Conservation (phyloP, 2,113 vertebrate genomes). For the Ceyx cyanopectus region DNA sequence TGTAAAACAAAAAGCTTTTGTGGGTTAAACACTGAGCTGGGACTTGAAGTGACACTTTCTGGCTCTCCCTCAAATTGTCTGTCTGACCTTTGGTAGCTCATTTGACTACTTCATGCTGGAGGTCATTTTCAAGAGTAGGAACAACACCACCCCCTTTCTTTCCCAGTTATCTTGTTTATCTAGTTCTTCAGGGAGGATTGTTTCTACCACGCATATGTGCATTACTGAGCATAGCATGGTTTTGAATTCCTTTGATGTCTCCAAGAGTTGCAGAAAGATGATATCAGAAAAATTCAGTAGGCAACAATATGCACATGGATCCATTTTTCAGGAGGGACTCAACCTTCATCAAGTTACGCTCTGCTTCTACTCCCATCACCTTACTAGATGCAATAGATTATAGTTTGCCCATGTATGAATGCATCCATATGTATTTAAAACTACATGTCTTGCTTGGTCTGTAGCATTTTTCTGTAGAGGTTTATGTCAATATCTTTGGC, state of each 20-base stretch:
- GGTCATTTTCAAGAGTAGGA: not conserved
- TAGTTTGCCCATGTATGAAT: not conserved
- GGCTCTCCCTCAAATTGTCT: not conserved
- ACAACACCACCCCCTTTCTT: conserved; percentile 3
- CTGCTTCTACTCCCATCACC: not conserved
- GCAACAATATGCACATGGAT: not conserved
- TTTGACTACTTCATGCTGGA: not conserved
- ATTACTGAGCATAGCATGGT: not conserved
- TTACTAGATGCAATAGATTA: conserved; percentile 36
- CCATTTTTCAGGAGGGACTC: not conserved
- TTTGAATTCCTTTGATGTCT: not conserved
- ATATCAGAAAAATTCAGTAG: not conserved
- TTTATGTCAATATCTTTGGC: conserved; percentile 44
- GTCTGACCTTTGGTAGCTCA: not conserved
- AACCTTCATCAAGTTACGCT: not conserved
- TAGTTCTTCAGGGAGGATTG: conserved; percentile 11
- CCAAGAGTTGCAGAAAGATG: not conserved
- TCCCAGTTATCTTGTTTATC: not conserved
- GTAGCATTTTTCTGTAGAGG: conserved; percentile 19
- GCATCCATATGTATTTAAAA: conserved; percentile 30
- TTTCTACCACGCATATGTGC: not conserved
- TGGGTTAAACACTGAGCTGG: not conserved
- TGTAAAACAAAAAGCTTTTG: not conserved
- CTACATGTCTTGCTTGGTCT: not conserved
- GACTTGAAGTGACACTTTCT: not conserved